phyloP scores from a whole-genome alignment of 2,797 vertebrate genomes.

The Rhinichthys osculus region DNA sequence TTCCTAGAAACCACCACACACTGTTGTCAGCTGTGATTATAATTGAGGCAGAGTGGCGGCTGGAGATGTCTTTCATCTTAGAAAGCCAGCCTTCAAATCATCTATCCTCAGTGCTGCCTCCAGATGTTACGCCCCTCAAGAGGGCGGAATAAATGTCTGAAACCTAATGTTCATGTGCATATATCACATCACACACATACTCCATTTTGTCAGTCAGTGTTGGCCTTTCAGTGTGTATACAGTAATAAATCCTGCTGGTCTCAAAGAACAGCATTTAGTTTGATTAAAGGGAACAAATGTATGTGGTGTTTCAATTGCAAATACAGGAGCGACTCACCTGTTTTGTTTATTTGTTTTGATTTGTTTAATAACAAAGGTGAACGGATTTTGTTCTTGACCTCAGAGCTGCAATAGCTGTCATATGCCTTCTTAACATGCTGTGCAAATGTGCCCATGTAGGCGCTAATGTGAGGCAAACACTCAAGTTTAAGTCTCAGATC shows the following conservation, averaged over 20 bases:
- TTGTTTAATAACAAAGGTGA: not conserved
- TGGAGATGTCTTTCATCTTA: conserved; percentile 28
- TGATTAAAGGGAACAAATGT: not conserved
- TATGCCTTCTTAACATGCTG: conserved; percentile 11
- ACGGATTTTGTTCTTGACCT: not conserved
- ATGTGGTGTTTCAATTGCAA: not conserved
- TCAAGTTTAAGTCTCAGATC: not conserved
- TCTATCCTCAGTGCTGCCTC: not conserved
- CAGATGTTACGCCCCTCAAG: conserved; percentile 15
- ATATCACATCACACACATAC: not conserved
- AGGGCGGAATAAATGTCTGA: conserved; percentile 6
- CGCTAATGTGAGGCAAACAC: not conserved
- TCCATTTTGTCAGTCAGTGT: not conserved
- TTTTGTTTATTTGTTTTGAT: conserved; percentile 18
- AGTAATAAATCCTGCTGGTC: not conserved
- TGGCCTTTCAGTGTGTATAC: not conserved
- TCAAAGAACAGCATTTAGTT: conserved; percentile 12
- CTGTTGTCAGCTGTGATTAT: conserved; percentile 21
- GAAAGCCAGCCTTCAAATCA: conserved; percentile 15
- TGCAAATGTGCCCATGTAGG: not conserved
- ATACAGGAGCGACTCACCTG: not conserved
- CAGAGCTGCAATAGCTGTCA: conserved; percentile 5
- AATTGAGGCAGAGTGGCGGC: not conserved
- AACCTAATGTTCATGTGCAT: not conserved
- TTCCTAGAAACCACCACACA: conserved; percentile 6